These are phyloP conservation scores for Thaumatotibia leucotreta DNA, from an alignment of 1,140 invertebrate species.

Conservation along the genomic window DNA sequence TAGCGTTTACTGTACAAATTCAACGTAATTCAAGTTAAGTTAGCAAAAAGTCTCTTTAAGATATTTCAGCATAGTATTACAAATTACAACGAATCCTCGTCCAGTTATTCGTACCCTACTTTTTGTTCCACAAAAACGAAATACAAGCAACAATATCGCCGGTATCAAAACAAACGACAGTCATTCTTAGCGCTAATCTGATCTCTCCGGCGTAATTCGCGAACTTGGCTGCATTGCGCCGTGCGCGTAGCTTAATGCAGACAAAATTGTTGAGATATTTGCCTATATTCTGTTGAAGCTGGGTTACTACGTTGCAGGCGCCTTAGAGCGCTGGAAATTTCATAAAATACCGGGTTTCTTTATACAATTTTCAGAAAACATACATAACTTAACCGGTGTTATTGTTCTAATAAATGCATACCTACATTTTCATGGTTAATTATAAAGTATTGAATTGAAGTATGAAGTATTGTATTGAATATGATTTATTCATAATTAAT, in stretches of 20 bases:
- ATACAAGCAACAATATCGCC: not conserved
- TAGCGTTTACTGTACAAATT: too few species aligned
- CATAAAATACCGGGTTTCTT: constrained; percentile 1
- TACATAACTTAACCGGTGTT: not conserved
- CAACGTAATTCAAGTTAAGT: too few species aligned
- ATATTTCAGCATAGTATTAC: too few species aligned
- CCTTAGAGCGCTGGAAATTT: not conserved
- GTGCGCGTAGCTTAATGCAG: not conserved
- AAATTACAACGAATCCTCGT: too few species aligned
- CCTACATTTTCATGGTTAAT: too few species aligned
- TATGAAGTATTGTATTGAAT: too few species aligned
- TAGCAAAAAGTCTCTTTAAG: too few species aligned
- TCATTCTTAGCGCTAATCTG: not conserved
- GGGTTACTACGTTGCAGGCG: not conserved
- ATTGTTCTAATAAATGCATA: not conserved
- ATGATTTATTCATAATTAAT: too few species aligned
- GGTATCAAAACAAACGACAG: not conserved
- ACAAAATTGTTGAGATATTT: constrained; percentile 9
- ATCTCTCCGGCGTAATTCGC: not conserved
- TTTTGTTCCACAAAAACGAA: too few species aligned
- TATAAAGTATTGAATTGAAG: too few species aligned
- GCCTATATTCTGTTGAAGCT: not conserved
- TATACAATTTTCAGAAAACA: not conserved
- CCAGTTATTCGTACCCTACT: too few species aligned
- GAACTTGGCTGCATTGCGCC: not conserved